Conservation (phyloP, 2,797 vertebrate species). For the Kryptopterus vitreolus region DNA sequence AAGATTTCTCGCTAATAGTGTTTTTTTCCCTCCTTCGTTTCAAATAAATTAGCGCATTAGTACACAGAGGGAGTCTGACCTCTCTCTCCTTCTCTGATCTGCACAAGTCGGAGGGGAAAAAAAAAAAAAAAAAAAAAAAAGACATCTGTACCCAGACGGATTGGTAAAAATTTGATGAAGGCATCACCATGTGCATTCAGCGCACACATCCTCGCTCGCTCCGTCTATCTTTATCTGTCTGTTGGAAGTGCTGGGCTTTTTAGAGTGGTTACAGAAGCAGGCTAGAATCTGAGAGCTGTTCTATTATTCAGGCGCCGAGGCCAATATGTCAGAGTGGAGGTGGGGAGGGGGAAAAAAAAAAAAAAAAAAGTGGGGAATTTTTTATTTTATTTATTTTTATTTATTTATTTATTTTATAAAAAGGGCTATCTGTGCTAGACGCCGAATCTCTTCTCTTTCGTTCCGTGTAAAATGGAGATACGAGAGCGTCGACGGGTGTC, state of each 20-base stretch:
- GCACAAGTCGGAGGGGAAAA: slow-evolving; percentile 46
- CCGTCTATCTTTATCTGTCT: slow-evolving; percentile 44
- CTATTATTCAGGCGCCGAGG: slow-evolving; percentile 53
- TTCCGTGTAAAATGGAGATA: slow-evolving; percentile 33
- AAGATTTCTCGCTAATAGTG: slow-evolving; percentile 55
- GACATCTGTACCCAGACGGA: slow-evolving; percentile 44
- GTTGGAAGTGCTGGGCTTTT: slow-evolving; percentile 47
- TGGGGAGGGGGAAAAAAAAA: not conserved
- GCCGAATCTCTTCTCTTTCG: not conserved
- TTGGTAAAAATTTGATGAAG: slow-evolving; percentile 63
- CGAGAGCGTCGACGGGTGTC: not conserved
- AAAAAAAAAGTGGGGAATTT: not conserved
- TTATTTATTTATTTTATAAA: no score
- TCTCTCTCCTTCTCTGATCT: slow-evolving; percentile 48
- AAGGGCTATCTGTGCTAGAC: slow-evolving; percentile 4
- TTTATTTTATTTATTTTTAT: no score
- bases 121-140: no score
- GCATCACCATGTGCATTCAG: slow-evolving; percentile 61
- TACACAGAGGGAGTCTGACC: slow-evolving; percentile 60
- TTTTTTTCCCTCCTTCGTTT: slow-evolving; percentile 37
- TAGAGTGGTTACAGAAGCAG: slow-evolving; percentile 40
- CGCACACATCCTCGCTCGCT: slow-evolving; percentile 21
- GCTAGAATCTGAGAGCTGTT: slow-evolving; percentile 43
- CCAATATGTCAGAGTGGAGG: slow-evolving; percentile 38
- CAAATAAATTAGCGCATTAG: slow-evolving; percentile 51